Percentiles rank a stretch among this genome's conserved stretches.
Conservation (phyloP, 2,888 invertebrate species). For the Diarsia mendica region DNA sequence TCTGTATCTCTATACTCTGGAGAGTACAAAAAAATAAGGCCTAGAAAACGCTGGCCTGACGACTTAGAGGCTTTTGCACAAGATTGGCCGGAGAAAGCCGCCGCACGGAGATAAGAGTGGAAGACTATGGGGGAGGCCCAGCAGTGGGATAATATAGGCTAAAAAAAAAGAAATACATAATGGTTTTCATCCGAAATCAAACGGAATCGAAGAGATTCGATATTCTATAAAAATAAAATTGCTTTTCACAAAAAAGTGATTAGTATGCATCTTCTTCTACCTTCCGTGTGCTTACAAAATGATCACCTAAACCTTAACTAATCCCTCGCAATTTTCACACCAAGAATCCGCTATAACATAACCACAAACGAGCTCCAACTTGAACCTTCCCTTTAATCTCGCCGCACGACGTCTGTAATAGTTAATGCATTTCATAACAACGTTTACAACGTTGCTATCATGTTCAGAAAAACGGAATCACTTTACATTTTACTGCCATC, state of each 20-base stretch:
- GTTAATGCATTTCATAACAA: slow-evolving; percentile 61
- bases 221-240: neutral
- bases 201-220: neutral
- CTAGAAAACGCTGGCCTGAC: too few species aligned
- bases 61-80: too few species aligned
- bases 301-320: neutral
- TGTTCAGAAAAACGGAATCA: slow-evolving; percentile 76
- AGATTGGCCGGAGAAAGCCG: too few species aligned
- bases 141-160: too few species aligned
- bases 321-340: neutral
- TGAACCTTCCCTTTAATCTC: slow-evolving; percentile 23
- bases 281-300: neutral
- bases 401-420: slow-evolving; percentile 10
- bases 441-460: slow-evolving; percentile 59
- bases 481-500: slow-evolving; percentile 80
- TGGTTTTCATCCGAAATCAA: neutral
- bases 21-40: too few species aligned
- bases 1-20: too few species aligned
- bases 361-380: slow-evolving; percentile 15
- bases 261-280: neutral
- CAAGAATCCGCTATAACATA: slow-evolving; percentile 4
- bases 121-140: too few species aligned
- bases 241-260: neutral
- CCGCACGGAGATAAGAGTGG: too few species aligned
- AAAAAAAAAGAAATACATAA: too few species aligned